Evolutionary conservation across 2,113 vertebrate genomes (phyloP).

Genomic region (Phalacrocorax pelagicus): DNA sequence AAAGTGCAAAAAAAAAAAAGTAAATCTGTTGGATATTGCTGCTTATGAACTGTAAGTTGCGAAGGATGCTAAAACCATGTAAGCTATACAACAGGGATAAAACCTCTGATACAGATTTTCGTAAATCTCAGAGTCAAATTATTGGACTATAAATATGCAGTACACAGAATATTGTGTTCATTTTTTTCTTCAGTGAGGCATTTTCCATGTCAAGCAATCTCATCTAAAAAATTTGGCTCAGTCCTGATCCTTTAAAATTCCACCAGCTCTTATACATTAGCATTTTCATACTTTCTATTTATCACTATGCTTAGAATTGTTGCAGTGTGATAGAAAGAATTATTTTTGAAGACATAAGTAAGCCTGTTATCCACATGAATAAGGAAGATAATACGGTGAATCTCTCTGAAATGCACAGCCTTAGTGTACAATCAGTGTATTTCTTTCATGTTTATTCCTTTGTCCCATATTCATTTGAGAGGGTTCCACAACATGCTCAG

Average conservation of each 20-base stretch:
- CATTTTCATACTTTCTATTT: conserved; percentile 57
- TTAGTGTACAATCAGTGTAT: conserved; percentile 53
- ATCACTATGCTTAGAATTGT: conserved; percentile 38
- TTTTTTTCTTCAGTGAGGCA: conserved; percentile 7
- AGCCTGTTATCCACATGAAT: conserved; percentile 69
- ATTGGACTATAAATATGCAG: conserved; percentile 41
- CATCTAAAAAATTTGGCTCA: conserved; percentile 51
- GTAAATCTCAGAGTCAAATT: conserved; percentile 41
- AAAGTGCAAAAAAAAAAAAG: background rate
- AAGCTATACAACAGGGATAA: background rate
- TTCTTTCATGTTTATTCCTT: conserved; percentile 67
- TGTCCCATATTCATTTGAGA: conserved; percentile 51
- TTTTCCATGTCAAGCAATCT: conserved; percentile 52
- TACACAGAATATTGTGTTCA: background rate
- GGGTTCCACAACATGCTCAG: conserved; percentile 36
- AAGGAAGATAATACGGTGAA: conserved; percentile 48
- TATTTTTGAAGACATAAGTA: conserved; percentile 67
- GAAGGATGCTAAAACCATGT: background rate
- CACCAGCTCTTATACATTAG: conserved; percentile 21
- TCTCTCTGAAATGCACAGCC: conserved; percentile 50
- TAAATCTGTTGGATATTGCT: background rate
- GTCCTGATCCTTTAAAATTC: conserved; percentile 52
- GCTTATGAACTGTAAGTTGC: background rate
- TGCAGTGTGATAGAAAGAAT: conserved; percentile 52
- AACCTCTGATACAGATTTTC: background rate